Evolutionary conservation across 2,888 invertebrate genomes (phyloP).

Genomic region (Scaptomyza caliginosa): DNA sequence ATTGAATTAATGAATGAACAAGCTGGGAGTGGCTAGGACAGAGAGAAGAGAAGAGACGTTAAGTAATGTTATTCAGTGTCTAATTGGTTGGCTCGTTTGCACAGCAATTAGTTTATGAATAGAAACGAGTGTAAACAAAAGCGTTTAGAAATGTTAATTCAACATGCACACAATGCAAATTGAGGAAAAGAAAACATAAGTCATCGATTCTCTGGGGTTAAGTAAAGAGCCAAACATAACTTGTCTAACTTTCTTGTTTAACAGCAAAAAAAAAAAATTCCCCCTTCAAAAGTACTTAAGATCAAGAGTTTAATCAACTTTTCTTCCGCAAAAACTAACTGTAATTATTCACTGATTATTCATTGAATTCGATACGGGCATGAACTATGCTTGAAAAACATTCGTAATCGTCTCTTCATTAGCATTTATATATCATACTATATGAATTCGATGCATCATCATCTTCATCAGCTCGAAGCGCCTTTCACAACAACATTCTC

Average conservation of each 20-base stretch:
- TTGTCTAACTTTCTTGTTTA: neutral
- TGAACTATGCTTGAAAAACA: constrained; percentile 13
- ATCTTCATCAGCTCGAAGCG: constrained; percentile 30
- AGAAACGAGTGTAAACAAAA: constrained; percentile 28
- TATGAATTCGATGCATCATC: constrained; percentile 44
- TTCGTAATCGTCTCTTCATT: constrained; percentile 41
- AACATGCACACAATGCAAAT: constrained; percentile 20
- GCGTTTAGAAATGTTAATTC: constrained; percentile 19
- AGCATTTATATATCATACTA: constrained; percentile 33
- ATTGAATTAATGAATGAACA: constrained; percentile 19
- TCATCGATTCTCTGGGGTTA: neutral
- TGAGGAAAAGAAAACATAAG: constrained; percentile 23
- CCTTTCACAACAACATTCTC: constrained; percentile 73
- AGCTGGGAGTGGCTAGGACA: constrained; percentile 29
- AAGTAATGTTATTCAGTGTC: constrained; percentile 30
- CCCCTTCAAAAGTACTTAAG: constrained; percentile 10
- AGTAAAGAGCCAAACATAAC: neutral
- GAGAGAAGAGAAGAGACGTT: too few species aligned
- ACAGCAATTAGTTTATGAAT: constrained; percentile 43
- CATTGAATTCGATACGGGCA: constrained; percentile 21
- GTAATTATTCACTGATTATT: constrained; percentile 27
- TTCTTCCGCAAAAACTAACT: constrained; percentile 32
- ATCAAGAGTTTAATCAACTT: constrained; percentile 40
- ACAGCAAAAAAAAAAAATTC: constrained; percentile 5
- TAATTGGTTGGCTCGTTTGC: constrained; percentile 42